These are phyloP conservation scores for Oceanodroma leucorhoa DNA, from an alignment of 2,797 vertebrate genomes.

Conservation along the genomic window DNA sequence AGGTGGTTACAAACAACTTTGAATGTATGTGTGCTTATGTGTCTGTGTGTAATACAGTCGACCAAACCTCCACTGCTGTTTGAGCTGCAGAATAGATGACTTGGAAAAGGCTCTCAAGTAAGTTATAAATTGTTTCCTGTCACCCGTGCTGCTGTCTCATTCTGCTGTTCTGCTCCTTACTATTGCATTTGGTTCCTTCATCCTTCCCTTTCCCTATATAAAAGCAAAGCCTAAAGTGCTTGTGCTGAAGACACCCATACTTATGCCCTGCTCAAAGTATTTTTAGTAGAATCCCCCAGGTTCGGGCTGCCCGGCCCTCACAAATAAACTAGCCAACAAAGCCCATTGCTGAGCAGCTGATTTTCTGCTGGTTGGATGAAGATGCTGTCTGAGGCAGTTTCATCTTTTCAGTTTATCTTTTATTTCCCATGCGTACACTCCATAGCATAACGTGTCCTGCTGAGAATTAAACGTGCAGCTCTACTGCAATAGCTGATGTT, in stretches of 20 bases:
- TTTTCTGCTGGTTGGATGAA: background rate
- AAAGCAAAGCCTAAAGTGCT: background rate
- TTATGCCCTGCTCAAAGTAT: background rate
- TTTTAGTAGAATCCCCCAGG: background rate
- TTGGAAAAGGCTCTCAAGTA: background rate
- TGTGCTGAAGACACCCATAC: background rate
- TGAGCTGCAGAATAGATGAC: background rate
- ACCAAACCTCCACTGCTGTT: background rate
- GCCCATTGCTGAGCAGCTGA: background rate
- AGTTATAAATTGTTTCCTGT: background rate
- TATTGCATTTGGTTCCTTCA: background rate
- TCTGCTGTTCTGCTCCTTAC: background rate
- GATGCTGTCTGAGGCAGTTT: constrained; percentile 16
- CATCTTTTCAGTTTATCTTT: background rate
- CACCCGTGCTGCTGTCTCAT: fast-evolving
- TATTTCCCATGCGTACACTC: background rate
- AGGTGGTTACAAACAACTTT: background rate
- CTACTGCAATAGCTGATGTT: background rate
- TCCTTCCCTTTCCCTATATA: background rate
- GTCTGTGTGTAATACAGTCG: fast-evolving
- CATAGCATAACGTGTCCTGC: background rate
- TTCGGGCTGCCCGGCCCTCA: background rate
- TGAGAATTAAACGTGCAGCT: background rate
- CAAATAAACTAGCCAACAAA: background rate
- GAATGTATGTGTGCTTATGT: background rate